phyloP scores from a whole-genome alignment of 1,140 invertebrate species.

The Drosophila obscura region DNA sequence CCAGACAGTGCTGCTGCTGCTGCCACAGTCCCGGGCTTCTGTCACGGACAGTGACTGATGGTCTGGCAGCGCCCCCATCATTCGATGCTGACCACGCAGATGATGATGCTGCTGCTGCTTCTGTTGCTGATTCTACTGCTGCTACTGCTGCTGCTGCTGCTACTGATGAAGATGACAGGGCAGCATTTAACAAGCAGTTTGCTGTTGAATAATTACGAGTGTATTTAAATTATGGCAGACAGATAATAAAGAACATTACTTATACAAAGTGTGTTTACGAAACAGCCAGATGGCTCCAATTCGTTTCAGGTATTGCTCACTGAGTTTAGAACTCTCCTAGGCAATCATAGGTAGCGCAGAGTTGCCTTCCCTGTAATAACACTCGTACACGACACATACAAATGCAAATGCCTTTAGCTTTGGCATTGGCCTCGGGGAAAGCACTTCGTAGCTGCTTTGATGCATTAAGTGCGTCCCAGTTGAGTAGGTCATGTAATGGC shows the following conservation, averaged over 20 bases:
- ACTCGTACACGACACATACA: too few relatives aligned
- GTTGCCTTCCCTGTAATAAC: too few relatives aligned
- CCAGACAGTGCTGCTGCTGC: constrained; percentile 37
- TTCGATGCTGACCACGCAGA: constrained; percentile 3
- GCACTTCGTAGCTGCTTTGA: constrained; percentile 42
- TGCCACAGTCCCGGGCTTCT: constrained; percentile 35
- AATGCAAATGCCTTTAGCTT: not conserved
- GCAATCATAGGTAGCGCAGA: too few relatives aligned
- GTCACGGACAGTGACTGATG: constrained; percentile 71
- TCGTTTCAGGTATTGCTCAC: too few relatives aligned
- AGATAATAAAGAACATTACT: not conserved
- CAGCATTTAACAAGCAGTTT: constrained; percentile 57
- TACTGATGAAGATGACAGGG: constrained; percentile 50
- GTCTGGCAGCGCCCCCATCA: constrained; percentile 26
- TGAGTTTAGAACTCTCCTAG: too few relatives aligned
- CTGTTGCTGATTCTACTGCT: constrained; percentile 8
- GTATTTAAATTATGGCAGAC: constrained; percentile 50
- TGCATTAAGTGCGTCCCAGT: constrained; percentile 33
- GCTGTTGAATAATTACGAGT: constrained; percentile 56
- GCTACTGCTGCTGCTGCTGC: not conserved
- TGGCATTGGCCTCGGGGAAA: not conserved
- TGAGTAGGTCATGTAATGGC: constrained; percentile 31
- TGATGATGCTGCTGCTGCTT: constrained; percentile 17
- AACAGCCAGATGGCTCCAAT: too few relatives aligned
- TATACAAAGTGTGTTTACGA: not conserved